A percentile compares a stretch with the other conserved stretches of the same genome.
These are phyloP conservation scores for Paraescarpia echinospica DNA, from an alignment of 1,140 invertebrate genomes.

Conservation along the genomic window DNA sequence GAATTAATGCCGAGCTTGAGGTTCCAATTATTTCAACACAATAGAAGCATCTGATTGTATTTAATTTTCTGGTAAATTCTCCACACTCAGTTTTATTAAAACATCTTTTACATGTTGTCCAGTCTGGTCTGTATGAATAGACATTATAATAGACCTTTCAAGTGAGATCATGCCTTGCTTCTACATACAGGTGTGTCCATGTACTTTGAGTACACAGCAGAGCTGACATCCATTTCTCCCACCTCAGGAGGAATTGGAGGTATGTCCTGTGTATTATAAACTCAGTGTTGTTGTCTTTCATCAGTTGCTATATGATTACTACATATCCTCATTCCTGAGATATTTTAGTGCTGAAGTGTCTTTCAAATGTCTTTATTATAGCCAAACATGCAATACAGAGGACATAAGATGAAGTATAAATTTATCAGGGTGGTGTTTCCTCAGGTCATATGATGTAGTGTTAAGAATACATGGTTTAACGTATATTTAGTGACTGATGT, in stretches of 20 bases:
- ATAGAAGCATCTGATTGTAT: too few species aligned
- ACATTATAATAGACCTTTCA: too few species aligned
- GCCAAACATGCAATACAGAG: not conserved
- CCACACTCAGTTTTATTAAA: too few species aligned
- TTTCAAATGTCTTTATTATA: too few species aligned
- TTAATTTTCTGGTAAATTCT: too few species aligned
- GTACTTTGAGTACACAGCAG: not conserved
- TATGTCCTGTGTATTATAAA: not conserved
- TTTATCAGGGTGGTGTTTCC: not conserved
- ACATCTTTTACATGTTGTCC: too few species aligned
- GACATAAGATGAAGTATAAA: not conserved
- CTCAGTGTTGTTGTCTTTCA: not conserved
- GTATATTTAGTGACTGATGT: not conserved
- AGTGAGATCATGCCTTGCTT: not conserved
- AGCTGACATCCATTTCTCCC: not conserved
- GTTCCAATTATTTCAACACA: too few species aligned
- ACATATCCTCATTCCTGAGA: not conserved
- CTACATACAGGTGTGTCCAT: not conserved
- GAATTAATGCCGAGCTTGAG: too few species aligned
- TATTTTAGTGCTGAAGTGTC: not conserved
- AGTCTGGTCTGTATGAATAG: too few species aligned
- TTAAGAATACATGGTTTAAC: too few species aligned
- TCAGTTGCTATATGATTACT: not conserved
- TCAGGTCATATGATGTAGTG: not conserved
- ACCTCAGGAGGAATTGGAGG: not conserved